Conservation (phyloP, 2,113 vertebrate genomes). For the Oriolus oriolus region DNA sequence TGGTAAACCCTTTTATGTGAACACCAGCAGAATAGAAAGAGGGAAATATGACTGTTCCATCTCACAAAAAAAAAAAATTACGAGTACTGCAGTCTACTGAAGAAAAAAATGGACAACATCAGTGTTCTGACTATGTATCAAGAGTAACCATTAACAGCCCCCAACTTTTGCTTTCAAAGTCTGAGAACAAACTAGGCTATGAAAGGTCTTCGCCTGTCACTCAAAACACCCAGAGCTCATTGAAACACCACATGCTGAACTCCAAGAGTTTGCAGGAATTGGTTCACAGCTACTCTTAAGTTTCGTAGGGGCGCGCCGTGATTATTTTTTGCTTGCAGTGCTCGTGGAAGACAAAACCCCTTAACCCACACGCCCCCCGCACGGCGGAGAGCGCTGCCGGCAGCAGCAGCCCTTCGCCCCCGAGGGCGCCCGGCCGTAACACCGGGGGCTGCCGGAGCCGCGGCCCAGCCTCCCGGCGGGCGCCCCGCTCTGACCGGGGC, state of each 20-base stretch:
- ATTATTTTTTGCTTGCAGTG: accelerated
- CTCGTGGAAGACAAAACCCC: accelerated
- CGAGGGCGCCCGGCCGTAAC: neutral
- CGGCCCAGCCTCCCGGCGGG: too few relatives aligned
- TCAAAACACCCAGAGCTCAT: accelerated
- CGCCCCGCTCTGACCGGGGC: neutral
- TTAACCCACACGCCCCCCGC: accelerated
- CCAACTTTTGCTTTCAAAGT: neutral
- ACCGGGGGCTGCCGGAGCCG: neutral
- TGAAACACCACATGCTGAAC: neutral
- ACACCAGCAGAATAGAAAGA: neutral
- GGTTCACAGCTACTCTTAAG: accelerated
- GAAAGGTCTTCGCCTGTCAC: neutral
- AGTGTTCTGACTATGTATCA: neutral
- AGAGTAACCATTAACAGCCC: accelerated
- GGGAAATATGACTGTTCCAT: accelerated
- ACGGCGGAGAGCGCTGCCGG: accelerated
- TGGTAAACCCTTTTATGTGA: neutral
- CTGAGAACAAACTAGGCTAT: neutral
- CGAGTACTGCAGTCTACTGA: neutral
- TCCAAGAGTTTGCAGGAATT: accelerated
- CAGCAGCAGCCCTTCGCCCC: accelerated
- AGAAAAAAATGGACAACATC: neutral
- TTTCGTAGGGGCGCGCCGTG: accelerated
- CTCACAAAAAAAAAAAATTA: neutral